Evolutionary conservation across 2,113 vertebrate genomes (phyloP), one percentile per base, ranked within the genome.

Genomic region (Erpornis zantholeuca): DNA sequence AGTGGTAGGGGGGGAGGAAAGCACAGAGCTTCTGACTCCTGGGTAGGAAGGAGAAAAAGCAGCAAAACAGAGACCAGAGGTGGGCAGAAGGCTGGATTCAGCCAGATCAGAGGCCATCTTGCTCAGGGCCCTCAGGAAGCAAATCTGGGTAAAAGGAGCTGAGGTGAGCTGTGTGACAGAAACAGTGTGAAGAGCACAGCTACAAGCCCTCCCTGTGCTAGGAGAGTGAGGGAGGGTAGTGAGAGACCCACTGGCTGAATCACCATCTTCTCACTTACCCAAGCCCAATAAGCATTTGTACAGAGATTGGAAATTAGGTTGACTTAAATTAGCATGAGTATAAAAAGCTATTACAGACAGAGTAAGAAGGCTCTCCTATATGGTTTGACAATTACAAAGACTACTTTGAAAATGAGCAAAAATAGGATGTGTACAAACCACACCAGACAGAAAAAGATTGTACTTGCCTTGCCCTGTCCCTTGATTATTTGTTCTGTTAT

Each of bases 61-160:
- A 68, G 44, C 2, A 38, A 63, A 92, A 59, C 1, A 2, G 69
- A 86, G 28, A 61, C 18, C 15, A 15, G 3, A 5, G 27, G 7
- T 4, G 5, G 12, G 20, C 24, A 70, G 50, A 59, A 92, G 75
- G 7, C 9, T 1, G 14, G 10, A 63, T 82, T 59, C 56, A 47
- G 33, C 11, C 0, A 0, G 2, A 7, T 38, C 2, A 15, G 52
- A 86, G 6, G 10, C 19, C 0, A 0, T 11, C 25, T 77, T 70
- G 31, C 40, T 65, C 49, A 69, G 31, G n/a, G 47, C 36, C 27
- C 72, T 81, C 11, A 54, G 83, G 56, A 88, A 83, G 24, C 0
- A 72, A 82, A 60, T 50, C 54, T 53, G 31, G 36, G 23, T 45
- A 53, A 86, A 77, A 81, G 47, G 10, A 70, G 16, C n/a, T 35